Conservation (phyloP, 2,888 invertebrate species). For the Stenoptilia bipunctidactyla region DNA sequence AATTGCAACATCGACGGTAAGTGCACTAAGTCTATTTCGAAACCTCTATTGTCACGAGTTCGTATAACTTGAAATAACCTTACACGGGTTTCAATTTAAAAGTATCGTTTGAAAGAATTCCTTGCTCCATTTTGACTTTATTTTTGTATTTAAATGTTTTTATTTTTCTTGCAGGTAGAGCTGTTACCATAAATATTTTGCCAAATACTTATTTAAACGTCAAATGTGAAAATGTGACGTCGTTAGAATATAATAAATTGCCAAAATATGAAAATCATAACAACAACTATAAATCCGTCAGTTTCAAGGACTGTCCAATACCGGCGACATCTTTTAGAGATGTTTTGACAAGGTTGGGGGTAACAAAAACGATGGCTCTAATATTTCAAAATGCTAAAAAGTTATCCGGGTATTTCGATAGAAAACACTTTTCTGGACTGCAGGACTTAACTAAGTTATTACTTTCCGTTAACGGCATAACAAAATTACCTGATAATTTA, state of each 20-base stretch:
- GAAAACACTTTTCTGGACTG: conserved; percentile 71
- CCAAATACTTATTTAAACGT: conserved; percentile 54
- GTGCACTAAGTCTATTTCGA: conserved; percentile 31
- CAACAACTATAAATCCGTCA: conserved; percentile 54
- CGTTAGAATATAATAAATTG: conserved; percentile 51
- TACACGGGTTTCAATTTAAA: not conserved
- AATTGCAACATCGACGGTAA: conserved; percentile 64
- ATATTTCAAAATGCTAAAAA: conserved; percentile 68
- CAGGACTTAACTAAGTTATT: conserved; percentile 65
- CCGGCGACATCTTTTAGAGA: conserved; percentile 62
- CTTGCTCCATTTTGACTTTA: not conserved
- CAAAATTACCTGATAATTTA: conserved; percentile 72
- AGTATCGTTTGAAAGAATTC: not conserved
- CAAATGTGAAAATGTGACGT: conserved; percentile 50
- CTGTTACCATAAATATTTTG: conserved; percentile 49
- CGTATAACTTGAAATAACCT: not conserved
- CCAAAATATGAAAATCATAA: conserved; percentile 55
- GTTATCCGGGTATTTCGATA: conserved; percentile 66
- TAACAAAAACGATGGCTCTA: conserved; percentile 61
- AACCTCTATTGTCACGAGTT: not conserved
- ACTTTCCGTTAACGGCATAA: conserved; percentile 73
- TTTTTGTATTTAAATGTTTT: not conserved
- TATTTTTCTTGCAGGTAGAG: conserved; percentile 43
- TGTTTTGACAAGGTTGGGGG: conserved; percentile 54
- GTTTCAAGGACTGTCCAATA: conserved; percentile 66